Conservation (phyloP, 2,888 invertebrate species). For the Drosophila stalkeri region DNA sequence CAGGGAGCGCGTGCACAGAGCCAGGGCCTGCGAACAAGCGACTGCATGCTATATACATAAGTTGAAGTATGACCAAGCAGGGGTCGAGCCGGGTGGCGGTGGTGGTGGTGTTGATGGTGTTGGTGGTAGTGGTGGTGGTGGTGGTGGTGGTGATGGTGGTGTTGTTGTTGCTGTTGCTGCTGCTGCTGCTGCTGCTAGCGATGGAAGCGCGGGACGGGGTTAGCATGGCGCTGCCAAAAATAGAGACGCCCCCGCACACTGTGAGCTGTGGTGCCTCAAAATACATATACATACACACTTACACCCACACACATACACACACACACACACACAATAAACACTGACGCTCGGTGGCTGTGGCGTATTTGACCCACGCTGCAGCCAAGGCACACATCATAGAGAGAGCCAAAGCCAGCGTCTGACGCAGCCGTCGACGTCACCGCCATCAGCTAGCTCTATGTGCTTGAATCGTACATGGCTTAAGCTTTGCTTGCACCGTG, state of each 20-base stretch:
- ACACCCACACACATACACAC: conserved; percentile 22
- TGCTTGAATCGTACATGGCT: conserved; percentile 61
- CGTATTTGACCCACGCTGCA: conserved; percentile 67
- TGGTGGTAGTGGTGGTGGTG: neutral
- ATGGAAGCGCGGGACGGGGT: conserved; percentile 16
- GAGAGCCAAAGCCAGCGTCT: conserved; percentile 46
- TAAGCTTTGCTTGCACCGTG: conserved; percentile 72
- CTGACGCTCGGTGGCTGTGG: conserved; percentile 15
- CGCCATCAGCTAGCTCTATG: conserved; percentile 57
- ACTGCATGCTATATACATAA: conserved; percentile 55
- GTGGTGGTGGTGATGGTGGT: neutral
- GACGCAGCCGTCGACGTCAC: conserved; percentile 45
- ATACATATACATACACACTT: conserved; percentile 26
- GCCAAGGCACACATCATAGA: conserved; percentile 25
- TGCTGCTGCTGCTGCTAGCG: conserved; percentile 2
- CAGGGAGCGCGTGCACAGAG: conserved; percentile 38
- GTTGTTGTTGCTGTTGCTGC: neutral
- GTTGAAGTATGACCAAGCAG: conserved; percentile 29
- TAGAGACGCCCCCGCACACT: conserved; percentile 74
- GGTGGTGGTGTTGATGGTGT: neutral
- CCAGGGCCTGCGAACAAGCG: conserved; percentile 53
- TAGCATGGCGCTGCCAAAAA: conserved; percentile 64
- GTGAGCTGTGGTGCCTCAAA: conserved; percentile 30
- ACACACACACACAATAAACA: conserved; percentile 9
- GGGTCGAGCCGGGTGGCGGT: conserved; percentile 44